Base-by-base conservation (phyloP, 1,140 invertebrate species). In the Drosophila trapezifrons region DNA sequence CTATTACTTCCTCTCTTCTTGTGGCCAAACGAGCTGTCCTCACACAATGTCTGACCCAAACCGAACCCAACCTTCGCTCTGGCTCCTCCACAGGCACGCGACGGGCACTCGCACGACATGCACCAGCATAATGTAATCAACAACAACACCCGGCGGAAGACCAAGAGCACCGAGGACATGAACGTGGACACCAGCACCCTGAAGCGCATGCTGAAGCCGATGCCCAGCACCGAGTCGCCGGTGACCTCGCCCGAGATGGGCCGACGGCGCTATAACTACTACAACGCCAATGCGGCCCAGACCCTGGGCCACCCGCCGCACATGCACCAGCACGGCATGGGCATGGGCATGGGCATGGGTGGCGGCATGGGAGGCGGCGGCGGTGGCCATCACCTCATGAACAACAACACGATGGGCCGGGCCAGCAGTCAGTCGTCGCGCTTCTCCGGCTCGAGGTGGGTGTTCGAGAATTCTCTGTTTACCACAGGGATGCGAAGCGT, bases 171-270 rank as follows among this genome's bases (percentile, higher is more conserved):
- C 22, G 97, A 98, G 92, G 96, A 98, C 86, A 97, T 97, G 95
- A 93, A 98, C 85, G 97, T 97, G 94, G 94, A 94, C 93, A 96
- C 97, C 74, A 97, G 96, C 91, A 98, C 97, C 2, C 93, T 99
- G 72, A 98, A 98, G 91, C 94, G 96, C 46, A 98, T 99, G 96
- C 93, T 99, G 70, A 98, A 98, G 83, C 97, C 97, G 22, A 96
- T 99, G 94, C 95, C 97, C 22, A 96, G 96, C 78, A 95, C 95
- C 59, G 96, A 97, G 82, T 97, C 96, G 90, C 96, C 96, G 4
- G 96, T 96, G 10, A 97, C 96, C 13, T 97, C 96, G 59, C 97
- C 97, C 9, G 97, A 98, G 93, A 96, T 97, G 95, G 95, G 96
- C 1, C 94, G 96, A 18, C 94, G 96, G 22, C 93, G 96, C 18